Conservation (phyloP, 2,797 vertebrate genomes). For the Aulostomus chinensis region DNA sequence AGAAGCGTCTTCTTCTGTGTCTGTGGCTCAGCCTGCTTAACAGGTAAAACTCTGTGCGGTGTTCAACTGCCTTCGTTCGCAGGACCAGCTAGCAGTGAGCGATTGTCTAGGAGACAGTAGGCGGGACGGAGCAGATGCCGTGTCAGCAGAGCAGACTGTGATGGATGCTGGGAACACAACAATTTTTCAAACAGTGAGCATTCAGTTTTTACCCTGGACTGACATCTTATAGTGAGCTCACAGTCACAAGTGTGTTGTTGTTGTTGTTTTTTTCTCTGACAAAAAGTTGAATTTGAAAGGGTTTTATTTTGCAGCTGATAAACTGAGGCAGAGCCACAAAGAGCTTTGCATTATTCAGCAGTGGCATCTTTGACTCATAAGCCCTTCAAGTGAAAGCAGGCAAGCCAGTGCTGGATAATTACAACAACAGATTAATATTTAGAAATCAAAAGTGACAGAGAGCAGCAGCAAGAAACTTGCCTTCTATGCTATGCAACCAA, state of each 20-base stretch:
- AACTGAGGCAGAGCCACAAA: constrained; percentile 40
- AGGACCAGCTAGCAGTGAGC: constrained; percentile 37
- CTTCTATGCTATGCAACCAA: constrained; percentile 9
- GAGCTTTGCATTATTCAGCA: constrained; percentile 57
- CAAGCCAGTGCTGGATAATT: constrained; percentile 30
- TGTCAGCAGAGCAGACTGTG: constrained; percentile 64
- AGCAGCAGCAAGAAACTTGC: no score
- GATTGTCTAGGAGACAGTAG: constrained; percentile 29
- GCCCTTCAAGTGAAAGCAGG: constrained; percentile 22
- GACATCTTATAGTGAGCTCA: background rate
- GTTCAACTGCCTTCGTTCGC: constrained; percentile 54
- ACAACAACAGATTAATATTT: constrained; percentile 50
- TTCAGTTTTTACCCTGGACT: background rate
- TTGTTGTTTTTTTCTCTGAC: no score
- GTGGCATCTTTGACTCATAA: constrained; percentile 46
- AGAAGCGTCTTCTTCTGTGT: no score
- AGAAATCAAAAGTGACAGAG: constrained; percentile 35
- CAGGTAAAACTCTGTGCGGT: constrained; percentile 58
- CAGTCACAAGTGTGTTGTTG: background rate
- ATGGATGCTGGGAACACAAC: constrained; percentile 40
- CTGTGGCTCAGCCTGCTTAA: no score
- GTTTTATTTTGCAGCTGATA: constrained; percentile 9
- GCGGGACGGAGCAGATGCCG: constrained; percentile 51
- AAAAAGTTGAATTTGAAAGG: no score
- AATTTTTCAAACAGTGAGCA: constrained; percentile 1